Evolutionary conservation across 2,113 vertebrate species (phyloP).

Genomic region (Mesocricetus auratus): DNA sequence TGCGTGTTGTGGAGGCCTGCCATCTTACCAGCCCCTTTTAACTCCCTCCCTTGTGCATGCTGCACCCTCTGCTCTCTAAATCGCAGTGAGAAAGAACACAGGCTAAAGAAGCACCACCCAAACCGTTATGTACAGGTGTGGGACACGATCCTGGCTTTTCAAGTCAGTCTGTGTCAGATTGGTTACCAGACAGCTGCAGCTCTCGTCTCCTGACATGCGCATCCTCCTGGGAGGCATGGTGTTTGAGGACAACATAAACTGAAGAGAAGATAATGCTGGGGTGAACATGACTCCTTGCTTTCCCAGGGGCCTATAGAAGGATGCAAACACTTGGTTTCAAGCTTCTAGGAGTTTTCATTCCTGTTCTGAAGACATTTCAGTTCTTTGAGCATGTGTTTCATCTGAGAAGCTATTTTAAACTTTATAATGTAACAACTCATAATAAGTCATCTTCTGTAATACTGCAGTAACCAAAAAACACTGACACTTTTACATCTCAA

Average conservation of each 20-base stretch:
- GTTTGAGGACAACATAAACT: conserved; percentile 17
- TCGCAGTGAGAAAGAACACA: conserved; percentile 11
- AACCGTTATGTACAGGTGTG: not conserved
- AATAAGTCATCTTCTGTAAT: conserved; percentile 17
- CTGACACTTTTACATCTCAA: conserved; percentile 23
- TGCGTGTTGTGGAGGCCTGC: not conserved
- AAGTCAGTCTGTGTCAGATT: conserved; percentile 6
- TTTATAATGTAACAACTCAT: not conserved
- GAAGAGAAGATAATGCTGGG: conserved; percentile 41
- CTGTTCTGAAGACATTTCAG: conserved; percentile 42
- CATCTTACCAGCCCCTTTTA: not conserved
- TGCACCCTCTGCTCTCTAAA: not conserved
- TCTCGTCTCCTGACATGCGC: not conserved
- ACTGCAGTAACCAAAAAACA: not conserved
- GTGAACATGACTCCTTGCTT: not conserved
- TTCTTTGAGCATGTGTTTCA: not conserved
- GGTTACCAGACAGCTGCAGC: not conserved
- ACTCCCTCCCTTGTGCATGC: not conserved
- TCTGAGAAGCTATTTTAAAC: conserved; percentile 56
- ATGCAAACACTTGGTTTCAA: conserved; percentile 11
- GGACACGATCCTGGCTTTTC: conserved; percentile 20
- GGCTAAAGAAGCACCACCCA: conserved; percentile 7
- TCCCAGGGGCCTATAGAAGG: not conserved
- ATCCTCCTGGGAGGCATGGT: conserved; percentile 5
- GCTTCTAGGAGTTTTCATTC: conserved; percentile 24